Evolutionary conservation across 2,888 invertebrate species (phyloP).

Genomic region (Pycnomerus fuliginosus): DNA sequence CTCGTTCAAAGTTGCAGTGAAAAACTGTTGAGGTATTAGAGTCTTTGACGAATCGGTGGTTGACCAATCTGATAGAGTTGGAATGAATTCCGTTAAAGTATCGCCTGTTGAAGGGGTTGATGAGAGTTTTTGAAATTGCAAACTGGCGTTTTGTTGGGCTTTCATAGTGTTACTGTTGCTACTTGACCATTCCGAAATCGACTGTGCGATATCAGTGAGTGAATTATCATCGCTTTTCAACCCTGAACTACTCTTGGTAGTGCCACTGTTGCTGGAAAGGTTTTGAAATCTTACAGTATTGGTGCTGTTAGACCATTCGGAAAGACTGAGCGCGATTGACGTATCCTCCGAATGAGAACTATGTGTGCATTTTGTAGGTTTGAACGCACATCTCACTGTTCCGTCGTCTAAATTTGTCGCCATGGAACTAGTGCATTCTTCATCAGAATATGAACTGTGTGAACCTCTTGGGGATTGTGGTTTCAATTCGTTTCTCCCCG

Average conservation of each 20-base stretch:
- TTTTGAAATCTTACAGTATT: slow-evolving; percentile 81
- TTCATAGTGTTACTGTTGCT: slow-evolving; percentile 73
- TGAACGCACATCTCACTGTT: slow-evolving; percentile 76
- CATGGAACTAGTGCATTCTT: slow-evolving; percentile 66
- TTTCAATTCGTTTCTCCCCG: slow-evolving; percentile 39
- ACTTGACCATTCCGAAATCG: slow-evolving; percentile 81
- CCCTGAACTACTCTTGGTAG: slow-evolving; percentile 63
- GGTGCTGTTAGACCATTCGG: slow-evolving; percentile 86
- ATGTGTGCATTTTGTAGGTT: slow-evolving; percentile 79
- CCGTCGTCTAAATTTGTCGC: slow-evolving; percentile 76
- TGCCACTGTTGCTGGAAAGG: slow-evolving; percentile 63
- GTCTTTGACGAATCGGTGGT: slow-evolving; percentile 72
- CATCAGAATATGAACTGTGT: slow-evolving; percentile 73
- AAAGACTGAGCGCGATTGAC: slow-evolving; percentile 80
- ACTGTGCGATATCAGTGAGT: slow-evolving; percentile 71
- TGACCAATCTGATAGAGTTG: slow-evolving; percentile 80
- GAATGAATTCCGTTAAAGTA: slow-evolving; percentile 65
- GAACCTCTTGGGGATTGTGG: slow-evolving; percentile 48
- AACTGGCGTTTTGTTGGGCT: slow-evolving; percentile 54
- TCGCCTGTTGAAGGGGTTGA: slow-evolving; percentile 47
- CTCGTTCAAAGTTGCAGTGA: slow-evolving; percentile 25
- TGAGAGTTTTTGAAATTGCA: slow-evolving; percentile 51
- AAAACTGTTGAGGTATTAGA: slow-evolving; percentile 60
- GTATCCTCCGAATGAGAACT: slow-evolving; percentile 86
- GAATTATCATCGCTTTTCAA: slow-evolving; percentile 79